phyloP scores from a whole-genome alignment of 1,140 invertebrate genomes.

The Drosophila jambulina region DNA sequence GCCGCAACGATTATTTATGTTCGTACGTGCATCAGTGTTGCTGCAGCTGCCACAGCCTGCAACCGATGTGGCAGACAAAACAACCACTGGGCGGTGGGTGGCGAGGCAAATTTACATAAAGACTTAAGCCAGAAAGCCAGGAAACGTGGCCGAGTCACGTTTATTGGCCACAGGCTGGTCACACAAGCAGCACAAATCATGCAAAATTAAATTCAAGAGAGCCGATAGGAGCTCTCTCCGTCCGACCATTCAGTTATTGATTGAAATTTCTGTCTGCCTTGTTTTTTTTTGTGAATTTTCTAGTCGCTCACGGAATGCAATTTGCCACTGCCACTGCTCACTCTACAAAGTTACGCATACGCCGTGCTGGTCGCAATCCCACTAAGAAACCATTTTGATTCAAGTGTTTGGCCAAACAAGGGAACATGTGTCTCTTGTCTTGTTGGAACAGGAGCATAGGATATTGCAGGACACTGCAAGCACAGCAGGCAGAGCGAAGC shows the following conservation, averaged over 20 bases:
- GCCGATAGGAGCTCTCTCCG: constrained; percentile 4
- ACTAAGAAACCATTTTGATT: constrained; percentile 29
- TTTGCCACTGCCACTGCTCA: constrained; percentile 10
- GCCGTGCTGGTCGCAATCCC: constrained; percentile 25
- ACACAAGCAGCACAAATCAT: constrained; percentile 53
- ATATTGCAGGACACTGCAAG: constrained; percentile 27
- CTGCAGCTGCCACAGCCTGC: constrained; percentile 57
- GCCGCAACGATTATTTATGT: constrained; percentile 44
- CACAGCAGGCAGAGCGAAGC: neutral
- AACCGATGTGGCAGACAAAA: constrained; percentile 53
- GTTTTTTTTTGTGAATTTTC: constrained; percentile 14
- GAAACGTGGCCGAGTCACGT: constrained; percentile 74
- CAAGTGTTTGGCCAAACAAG: constrained; percentile 43
- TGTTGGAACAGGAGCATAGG: constrained; percentile 21
- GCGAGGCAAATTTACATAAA: constrained; percentile 63
- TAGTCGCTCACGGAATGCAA: constrained; percentile 32
- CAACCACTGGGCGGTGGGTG: constrained; percentile 22
- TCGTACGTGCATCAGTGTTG: constrained; percentile 51
- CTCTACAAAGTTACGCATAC: constrained; percentile 38
- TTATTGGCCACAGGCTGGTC: constrained; percentile 68
- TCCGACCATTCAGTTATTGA: constrained; percentile 40
- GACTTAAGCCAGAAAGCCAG: constrained; percentile 59
- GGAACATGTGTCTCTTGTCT: constrained; percentile 38
- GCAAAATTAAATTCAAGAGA: constrained; percentile 57
- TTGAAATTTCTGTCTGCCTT: constrained; percentile 12